Base-by-base conservation (phyloP, 1,140 invertebrate genomes). In the Drosophila jambulina region DNA sequence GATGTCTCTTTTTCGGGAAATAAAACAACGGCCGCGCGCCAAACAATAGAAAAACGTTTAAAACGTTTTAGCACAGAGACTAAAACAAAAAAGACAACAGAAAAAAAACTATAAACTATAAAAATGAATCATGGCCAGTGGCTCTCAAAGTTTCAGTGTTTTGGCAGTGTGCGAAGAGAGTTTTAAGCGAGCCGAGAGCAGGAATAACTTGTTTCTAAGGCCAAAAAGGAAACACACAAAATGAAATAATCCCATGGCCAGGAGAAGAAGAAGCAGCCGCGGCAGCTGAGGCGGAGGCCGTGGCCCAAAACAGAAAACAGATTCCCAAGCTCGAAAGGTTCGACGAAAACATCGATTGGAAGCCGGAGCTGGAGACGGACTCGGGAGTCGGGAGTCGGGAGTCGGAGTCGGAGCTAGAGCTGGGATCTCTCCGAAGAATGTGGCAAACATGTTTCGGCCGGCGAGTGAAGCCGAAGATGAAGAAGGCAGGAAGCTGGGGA, bases 201-300 rank as follows among this genome's bases (percentile, higher is more conserved):
- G 82, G 82, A 91, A 91, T 91, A 91, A 91, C 83, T 91, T 79
- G 88, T 91, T 91, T 91, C 83, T 91, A 87, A 91, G 80, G 75
- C 80, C 75, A 88, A 90, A 90, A 90, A 90, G 85, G 85, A 90
- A 90, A 90, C 86, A 90, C 86, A 91, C 86, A 91, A 91, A 91
- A 91, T 91, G 88, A 91, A 91, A 91, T 91, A 91, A 91, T 91
- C 88, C 90, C 88, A 91, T 91, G 88, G 88, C 79, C 87, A 84
- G 75, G 68, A 78, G 61, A 58, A 65, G 58, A 69, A 80, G 45
- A 25, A 21, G 63, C 56, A 49, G 25, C 36, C 51, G 61, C 46
- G 48, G 68, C 42, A 71, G 65, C 69, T 71, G 70, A 74, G 70
- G 70, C 68, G 64, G 68, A 72, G 68, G 70, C 69, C 70, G 54